phyloP scores from a whole-genome alignment of 2,113 vertebrate genomes.

The Vanacampus margaritifer region DNA sequence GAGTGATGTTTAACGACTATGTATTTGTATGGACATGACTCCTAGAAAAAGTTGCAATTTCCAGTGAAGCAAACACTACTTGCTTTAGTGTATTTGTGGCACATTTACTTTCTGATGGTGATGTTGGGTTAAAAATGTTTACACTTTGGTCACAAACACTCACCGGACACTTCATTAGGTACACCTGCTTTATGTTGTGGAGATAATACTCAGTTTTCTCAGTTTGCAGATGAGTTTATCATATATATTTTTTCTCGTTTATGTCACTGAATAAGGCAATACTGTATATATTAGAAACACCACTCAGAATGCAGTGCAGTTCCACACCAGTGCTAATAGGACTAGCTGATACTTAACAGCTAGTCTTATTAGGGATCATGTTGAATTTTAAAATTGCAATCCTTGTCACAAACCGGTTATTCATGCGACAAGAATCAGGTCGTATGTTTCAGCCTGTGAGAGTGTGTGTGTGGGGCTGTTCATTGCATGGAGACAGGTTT shows the following conservation, averaged over 20 bases:
- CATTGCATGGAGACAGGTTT: conserved; percentile 56
- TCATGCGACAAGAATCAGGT: conserved; percentile 22
- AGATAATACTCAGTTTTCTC: not conserved
- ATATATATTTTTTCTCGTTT: not conserved
- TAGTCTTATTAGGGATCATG: too few species aligned
- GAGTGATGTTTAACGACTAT: conserved; percentile 26
- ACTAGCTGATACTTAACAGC: too few species aligned
- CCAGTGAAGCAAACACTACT: not conserved
- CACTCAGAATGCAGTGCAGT: not conserved
- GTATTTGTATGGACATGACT: not conserved
- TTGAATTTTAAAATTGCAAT: too few species aligned
- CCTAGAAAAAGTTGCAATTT: not conserved
- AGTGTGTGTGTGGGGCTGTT: conserved; percentile 12
- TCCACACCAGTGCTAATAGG: too few species aligned
- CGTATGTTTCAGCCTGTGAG: conserved; percentile 35
- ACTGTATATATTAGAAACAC: not conserved
- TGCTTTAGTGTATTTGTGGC: not conserved
- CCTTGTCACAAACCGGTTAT: conserved; percentile 47
- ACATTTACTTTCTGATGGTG: not conserved
- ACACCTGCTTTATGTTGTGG: not conserved
- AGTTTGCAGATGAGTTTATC: not conserved
- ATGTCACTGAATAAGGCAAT: not conserved
- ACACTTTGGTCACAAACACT: not conserved
- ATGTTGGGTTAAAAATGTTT: not conserved
- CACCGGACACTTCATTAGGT: not conserved